Percentiles rank a stretch among this genome's conserved stretches.
phyloP scores from a whole-genome alignment of 1,140 invertebrate species.

The Phthorimaea operculella region DNA sequence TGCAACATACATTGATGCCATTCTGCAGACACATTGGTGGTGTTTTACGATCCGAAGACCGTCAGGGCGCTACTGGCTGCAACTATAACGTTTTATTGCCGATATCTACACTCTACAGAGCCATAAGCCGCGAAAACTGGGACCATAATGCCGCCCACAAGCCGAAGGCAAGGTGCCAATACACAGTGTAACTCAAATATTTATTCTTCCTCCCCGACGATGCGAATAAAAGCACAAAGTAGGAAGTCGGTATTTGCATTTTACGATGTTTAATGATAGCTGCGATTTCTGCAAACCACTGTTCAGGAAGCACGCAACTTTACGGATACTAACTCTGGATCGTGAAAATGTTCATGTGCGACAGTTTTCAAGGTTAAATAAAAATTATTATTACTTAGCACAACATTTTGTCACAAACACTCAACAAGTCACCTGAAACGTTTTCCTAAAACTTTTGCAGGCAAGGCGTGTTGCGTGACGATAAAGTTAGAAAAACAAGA shows the following conservation, averaged over 20 bases:
- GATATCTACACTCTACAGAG: slow-evolving; percentile 11
- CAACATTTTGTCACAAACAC: too few species aligned
- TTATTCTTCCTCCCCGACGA: not conserved
- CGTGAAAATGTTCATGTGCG: too few species aligned
- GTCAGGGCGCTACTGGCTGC: slow-evolving; percentile 31
- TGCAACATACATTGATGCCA: slow-evolving; percentile 24
- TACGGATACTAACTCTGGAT: too few species aligned
- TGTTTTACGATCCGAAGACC: slow-evolving; percentile 40
- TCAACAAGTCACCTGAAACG: too few species aligned
- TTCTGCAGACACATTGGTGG: slow-evolving; percentile 30
- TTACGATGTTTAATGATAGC: not conserved
- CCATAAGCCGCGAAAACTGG: slow-evolving; percentile 4
- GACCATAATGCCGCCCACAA: not conserved
- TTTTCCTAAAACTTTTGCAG: too few species aligned
- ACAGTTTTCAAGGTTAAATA: too few species aligned
- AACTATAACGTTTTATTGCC: slow-evolving; percentile 20
- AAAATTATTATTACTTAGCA: too few species aligned
- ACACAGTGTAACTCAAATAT: not conserved
- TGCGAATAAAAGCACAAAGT: not conserved
- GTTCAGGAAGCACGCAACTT: too few species aligned
- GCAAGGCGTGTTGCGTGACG: not conserved
- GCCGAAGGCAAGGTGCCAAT: slow-evolving; percentile 8
- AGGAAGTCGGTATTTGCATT: not conserved
- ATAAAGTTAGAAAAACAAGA: not conserved
- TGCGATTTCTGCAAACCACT: not conserved